These are phyloP conservation scores for Zaprionus bogoriensis DNA, from an alignment of 2,888 invertebrate species.

Conservation along the genomic window DNA sequence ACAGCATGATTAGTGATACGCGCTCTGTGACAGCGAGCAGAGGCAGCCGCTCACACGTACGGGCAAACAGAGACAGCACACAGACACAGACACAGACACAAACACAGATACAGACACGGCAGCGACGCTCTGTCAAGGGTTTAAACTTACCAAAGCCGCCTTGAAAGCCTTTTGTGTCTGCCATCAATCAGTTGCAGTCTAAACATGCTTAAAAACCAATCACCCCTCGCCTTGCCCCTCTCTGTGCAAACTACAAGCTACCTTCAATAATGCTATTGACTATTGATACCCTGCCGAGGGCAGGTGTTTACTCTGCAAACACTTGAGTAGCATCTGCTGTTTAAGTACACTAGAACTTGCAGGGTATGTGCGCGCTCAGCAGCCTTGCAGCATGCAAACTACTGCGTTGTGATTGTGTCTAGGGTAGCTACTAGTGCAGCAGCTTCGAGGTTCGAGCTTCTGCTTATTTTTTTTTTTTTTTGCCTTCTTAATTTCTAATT, in stretches of 20 bases:
- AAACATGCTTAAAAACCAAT: constrained; percentile 46
- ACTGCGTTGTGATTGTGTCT: background rate
- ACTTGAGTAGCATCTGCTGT: no score
- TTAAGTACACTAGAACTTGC: no score
- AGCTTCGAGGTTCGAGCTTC: no score
- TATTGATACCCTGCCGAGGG: background rate
- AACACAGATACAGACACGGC: background rate
- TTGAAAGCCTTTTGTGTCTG: constrained; percentile 12
- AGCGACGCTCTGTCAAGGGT: background rate
- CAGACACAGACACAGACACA: background rate
- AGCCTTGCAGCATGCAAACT: no score
- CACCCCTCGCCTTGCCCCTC: background rate
- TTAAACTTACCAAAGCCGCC: background rate
- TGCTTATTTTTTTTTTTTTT: no score
- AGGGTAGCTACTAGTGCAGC: background rate
- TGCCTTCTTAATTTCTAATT: no score
- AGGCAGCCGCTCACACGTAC: constrained; percentile 45
- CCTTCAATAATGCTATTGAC: background rate
- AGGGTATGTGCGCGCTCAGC: no score
- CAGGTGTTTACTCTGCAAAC: no score
- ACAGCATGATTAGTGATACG: constrained; percentile 48
- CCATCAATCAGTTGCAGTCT: constrained; percentile 38
- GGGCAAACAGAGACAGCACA: constrained; percentile 18
- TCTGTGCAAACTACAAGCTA: background rate
- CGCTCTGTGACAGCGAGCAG: constrained; percentile 42